Evolutionary conservation across 2,113 vertebrate species (phyloP).

Genomic region (Takifugu bimaculatus): DNA sequence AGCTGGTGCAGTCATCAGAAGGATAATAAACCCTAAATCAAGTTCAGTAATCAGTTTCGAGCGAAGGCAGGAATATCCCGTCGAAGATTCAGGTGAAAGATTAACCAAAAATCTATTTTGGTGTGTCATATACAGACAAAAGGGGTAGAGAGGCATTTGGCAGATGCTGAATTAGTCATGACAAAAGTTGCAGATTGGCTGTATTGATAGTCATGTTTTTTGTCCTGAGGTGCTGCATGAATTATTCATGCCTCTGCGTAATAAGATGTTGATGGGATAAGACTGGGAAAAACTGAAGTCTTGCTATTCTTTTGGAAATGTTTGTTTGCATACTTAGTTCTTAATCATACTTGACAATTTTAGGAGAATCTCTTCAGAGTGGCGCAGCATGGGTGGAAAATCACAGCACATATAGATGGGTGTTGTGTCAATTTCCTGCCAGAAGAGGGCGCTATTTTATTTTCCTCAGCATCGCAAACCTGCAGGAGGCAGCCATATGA

Average conservation of each 20-base stretch:
- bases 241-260: slow-evolving; percentile 68
- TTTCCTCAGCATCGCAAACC: neutral
- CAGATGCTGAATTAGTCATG: slow-evolving; percentile 64
- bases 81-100: neutral
- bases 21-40: slow-evolving; percentile 22
- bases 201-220: slow-evolving; percentile 62
- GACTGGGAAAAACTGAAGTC: slow-evolving; percentile 40
- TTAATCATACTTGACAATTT: slow-evolving; percentile 37
- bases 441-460: slow-evolving; percentile 65
- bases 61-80: slow-evolving; percentile 10
- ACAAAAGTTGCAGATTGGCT: slow-evolving; percentile 61
- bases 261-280: slow-evolving; percentile 64
- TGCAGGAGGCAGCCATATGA: neutral
- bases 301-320: slow-evolving; percentile 30
- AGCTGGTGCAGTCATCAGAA: slow-evolving; percentile 23
- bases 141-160: slow-evolving; percentile 35
- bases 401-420: neutral
- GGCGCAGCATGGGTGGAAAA: neutral
- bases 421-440: slow-evolving; percentile 37
- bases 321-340: slow-evolving; percentile 38
- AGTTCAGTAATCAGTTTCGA: slow-evolving; percentile 50
- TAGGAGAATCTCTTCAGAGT: neutral
- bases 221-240: slow-evolving; percentile 63
- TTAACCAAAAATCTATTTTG: too few relatives aligned
- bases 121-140: slow-evolving; percentile 6